Evolutionary conservation across 2,797 vertebrate genomes (phyloP), one percentile per base, ranked within the genome.

Genomic region (Coccyzus lansbergi): DNA sequence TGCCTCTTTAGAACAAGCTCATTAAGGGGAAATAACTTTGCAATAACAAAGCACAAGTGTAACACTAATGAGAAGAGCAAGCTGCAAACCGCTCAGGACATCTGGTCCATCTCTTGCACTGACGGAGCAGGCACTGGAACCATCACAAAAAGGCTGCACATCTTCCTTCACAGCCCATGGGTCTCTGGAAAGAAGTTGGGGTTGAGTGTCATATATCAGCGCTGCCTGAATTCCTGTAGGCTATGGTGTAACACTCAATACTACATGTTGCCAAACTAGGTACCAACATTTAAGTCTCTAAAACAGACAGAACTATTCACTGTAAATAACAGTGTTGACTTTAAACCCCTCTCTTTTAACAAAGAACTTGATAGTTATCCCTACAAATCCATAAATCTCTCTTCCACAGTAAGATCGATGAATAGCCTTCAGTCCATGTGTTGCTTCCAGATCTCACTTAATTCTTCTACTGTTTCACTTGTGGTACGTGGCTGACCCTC

Each of bases 1-100:
- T 83, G 49, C 83, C 67, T 93, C 71, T 86, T 93, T 82, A 93
- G 55, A 88, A 58, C 28, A 90, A 42, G 44, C 68, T 94, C 90
- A 94, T 95, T 93, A 96, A 82, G 72, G 31, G 55, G 68, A 88
- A 96, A 91, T 94, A 88, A 92, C 81, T 81, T 56, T 86, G 64
- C 65, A 92, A 42, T 44, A 90, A 87, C 69, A 92, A 93, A 94
- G 79, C 62, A 80, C 51, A 83, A 96, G 46, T 63, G 53, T 56
- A 82, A 52, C 60, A 67, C 52, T 92, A 94, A 95, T 76, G 59
- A 95, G 78, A 83, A 92, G 25, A 70, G 49, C 42, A 94, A 82
- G 49, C 40, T 88, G 72, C 69, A 95, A 80, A 93, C 87, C 52
- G 46, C 49, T 65, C 46, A 40, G 69, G 87, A 94, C 90, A 95